A percentile compares a stretch with the other conserved stretches of the same genome.
phyloP scores from a whole-genome alignment of 2,113 vertebrate genomes.

The Scomber japonicus region DNA sequence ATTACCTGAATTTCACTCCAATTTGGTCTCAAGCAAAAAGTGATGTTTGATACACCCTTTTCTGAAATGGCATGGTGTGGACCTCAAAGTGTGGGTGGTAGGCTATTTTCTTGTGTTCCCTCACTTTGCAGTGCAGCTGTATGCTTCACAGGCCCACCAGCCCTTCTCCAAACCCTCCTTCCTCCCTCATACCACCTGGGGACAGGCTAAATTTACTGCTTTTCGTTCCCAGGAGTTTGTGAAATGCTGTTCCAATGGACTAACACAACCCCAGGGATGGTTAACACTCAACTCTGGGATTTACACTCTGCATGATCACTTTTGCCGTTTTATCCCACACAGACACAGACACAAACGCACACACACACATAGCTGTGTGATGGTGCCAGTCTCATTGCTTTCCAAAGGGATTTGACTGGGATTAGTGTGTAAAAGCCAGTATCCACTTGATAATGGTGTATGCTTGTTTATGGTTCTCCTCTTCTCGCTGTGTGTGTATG shows the following conservation, averaged over 20 bases:
- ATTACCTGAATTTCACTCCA: conserved; percentile 20
- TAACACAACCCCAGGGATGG: conserved; percentile 68
- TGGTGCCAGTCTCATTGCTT: conserved; percentile 59
- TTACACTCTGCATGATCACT: conserved; percentile 66
- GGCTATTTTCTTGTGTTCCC: conserved; percentile 48
- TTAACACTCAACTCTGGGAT: conserved; percentile 67
- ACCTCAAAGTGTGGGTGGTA: conserved; percentile 48
- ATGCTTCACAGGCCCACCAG: conserved; percentile 25
- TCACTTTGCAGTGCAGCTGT: conserved; percentile 51
- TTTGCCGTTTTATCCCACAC: conserved; percentile 39
- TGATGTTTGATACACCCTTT: conserved; percentile 2
- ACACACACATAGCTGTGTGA: conserved; percentile 33
- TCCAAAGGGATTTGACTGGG: conserved; percentile 64
- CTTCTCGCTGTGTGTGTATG: conserved; percentile 29
- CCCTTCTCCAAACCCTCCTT: not conserved
- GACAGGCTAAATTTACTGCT: conserved; percentile 64
- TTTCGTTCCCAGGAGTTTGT: conserved; percentile 60
- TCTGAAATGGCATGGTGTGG: conserved; percentile 14
- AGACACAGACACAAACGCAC: not conserved
- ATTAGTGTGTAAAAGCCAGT: conserved; percentile 64
- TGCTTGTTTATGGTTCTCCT: conserved; percentile 41
- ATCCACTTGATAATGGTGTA: conserved; percentile 62
- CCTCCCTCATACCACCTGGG: conserved; percentile 20
- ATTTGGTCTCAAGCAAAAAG: conserved; percentile 29
- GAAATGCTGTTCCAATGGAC: conserved; percentile 61